A percentile compares a stretch with the other conserved stretches of the same genome.
These are phyloP conservation scores for Drosophila melanica DNA, from an alignment of 1,140 invertebrate species.

Conservation along the genomic window DNA sequence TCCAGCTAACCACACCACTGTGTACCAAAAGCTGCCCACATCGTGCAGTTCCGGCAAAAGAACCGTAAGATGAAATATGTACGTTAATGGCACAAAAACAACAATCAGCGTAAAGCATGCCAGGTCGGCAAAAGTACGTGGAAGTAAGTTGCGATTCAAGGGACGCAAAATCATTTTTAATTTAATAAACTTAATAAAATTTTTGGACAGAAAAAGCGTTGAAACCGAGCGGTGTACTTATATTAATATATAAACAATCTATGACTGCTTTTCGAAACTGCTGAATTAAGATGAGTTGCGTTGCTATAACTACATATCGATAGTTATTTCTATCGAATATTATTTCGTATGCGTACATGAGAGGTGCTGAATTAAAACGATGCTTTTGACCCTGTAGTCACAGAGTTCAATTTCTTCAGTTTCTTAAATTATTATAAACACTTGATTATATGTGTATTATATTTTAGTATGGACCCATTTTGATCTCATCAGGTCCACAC, in stretches of 20 bases:
- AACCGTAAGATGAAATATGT: constrained; percentile 86
- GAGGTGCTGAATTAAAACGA: not conserved
- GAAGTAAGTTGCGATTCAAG: constrained; percentile 38
- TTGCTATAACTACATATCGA: too few species aligned
- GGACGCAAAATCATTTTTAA: constrained; percentile 64
- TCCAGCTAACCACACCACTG: constrained; percentile 87
- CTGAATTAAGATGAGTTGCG: too few species aligned
- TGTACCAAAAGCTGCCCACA: constrained; percentile 84
- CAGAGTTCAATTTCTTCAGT: not conserved
- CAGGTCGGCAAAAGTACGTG: constrained; percentile 40
- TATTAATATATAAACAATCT: constrained; percentile 12
- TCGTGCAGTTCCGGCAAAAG: constrained; percentile 87
- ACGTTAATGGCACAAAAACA: constrained; percentile 59
- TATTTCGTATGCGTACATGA: not conserved
- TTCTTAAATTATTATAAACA: too few species aligned
- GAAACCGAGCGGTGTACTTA: constrained; percentile 2
- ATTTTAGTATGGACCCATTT: too few species aligned
- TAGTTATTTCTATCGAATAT: too few species aligned
- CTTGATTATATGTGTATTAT: too few species aligned
- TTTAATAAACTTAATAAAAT: constrained; percentile 4
- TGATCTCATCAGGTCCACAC: too few species aligned
- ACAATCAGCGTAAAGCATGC: constrained; percentile 69
- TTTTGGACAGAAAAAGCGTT: constrained; percentile 21
- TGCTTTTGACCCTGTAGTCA: not conserved
- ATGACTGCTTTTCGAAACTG: constrained; percentile 14